Percentiles rank a stretch among this genome's conserved stretches.
Evolutionary conservation across 2,888 invertebrate species (phyloP).

Genomic region (Sepioteuthis lessoniana): DNA sequence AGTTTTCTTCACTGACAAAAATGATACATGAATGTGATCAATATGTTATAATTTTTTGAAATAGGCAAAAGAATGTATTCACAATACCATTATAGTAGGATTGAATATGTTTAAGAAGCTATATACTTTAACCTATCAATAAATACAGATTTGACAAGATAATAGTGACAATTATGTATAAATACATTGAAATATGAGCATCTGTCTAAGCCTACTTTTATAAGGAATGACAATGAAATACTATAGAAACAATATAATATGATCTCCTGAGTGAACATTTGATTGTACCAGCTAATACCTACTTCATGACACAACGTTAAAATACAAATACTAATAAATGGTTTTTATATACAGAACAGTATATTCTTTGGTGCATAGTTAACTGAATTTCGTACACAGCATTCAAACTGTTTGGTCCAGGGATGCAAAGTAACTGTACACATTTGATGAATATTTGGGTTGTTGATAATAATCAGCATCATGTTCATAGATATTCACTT

Average conservation of each 20-base stretch:
- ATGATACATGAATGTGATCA: neutral
- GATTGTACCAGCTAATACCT: neutral
- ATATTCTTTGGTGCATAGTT: neutral
- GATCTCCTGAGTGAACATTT: neutral
- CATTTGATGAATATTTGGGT: neutral
- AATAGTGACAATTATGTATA: neutral
- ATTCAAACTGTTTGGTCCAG: neutral
- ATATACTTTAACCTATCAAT: neutral
- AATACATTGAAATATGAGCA: neutral
- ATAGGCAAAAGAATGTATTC: neutral
- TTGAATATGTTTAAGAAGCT: neutral
- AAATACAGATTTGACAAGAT: constrained; percentile 8
- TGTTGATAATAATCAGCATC: neutral
- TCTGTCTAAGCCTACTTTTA: neutral
- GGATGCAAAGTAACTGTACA: neutral
- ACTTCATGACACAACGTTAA: neutral
- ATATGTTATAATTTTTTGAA: neutral
- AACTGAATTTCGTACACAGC: neutral
- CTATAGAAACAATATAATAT: neutral
- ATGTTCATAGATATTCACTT: neutral
- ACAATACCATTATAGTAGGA: neutral
- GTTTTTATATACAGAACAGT: neutral
- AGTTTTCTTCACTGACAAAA: neutral
- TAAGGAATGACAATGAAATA: neutral
- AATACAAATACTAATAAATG: neutral